phyloP scores from a whole-genome alignment of 2,113 vertebrate species.

The Arenaria interpres region DNA sequence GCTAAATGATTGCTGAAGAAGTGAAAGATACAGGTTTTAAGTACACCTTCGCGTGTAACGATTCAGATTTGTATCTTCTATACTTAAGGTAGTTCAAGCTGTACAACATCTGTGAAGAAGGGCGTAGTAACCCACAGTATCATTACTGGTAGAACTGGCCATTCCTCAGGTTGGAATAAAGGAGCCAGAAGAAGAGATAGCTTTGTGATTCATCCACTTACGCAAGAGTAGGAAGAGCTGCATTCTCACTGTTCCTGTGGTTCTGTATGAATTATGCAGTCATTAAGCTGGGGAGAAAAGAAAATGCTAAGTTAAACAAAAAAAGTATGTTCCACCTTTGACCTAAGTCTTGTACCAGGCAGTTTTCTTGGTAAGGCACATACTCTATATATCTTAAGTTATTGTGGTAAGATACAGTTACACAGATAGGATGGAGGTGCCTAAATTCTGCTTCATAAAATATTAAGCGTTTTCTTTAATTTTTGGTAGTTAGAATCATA shows the following conservation, averaged over 20 bases:
- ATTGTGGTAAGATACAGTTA: not conserved
- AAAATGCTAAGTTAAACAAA: not conserved
- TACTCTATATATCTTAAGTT: not conserved
- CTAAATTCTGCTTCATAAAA: not conserved
- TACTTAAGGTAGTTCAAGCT: not conserved
- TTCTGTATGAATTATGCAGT: not conserved
- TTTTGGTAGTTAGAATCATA: not conserved
- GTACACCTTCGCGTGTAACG: not conserved
- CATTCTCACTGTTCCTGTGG: not conserved
- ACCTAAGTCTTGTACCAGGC: not conserved
- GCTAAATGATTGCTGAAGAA: not conserved
- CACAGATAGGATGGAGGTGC: not conserved
- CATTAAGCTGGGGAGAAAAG: not conserved
- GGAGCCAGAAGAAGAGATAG: not conserved
- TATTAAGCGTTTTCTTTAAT: not conserved
- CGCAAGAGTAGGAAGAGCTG: not conserved
- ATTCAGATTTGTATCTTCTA: not conserved
- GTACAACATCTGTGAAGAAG: not conserved
- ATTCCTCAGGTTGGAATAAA: not conserved
- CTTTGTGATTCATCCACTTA: not conserved
- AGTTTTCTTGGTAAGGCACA: not conserved
- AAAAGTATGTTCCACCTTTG: not conserved
- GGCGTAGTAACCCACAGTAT: not conserved
- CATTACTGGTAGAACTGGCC: not conserved
- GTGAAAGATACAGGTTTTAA: not conserved